Evolutionary conservation across 1,140 invertebrate genomes (phyloP).

Genomic region (Ceratitis capitata): DNA sequence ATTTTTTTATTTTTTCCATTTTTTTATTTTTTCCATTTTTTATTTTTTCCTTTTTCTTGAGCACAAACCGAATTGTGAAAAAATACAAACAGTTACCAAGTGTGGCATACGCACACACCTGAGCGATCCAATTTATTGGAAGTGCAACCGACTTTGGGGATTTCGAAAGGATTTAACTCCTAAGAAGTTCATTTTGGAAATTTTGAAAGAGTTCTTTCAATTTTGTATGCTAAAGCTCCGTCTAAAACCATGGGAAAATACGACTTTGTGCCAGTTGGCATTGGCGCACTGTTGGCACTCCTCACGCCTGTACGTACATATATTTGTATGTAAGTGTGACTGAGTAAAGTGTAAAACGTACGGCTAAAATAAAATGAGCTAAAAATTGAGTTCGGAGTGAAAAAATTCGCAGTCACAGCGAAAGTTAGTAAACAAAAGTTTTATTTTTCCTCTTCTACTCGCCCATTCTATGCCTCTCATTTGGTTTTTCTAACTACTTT

Average conservation of each 20-base stretch:
- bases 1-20: too few relatives aligned
- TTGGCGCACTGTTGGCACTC: background rate
- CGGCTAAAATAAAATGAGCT: background rate
- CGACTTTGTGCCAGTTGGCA: background rate
- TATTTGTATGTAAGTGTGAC: background rate
- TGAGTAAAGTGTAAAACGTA: background rate
- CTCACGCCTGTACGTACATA: background rate
- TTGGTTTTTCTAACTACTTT: background rate
- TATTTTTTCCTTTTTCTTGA: background rate
- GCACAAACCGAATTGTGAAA: background rate
- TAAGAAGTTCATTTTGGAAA: conserved; percentile 14
- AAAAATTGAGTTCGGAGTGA: background rate
- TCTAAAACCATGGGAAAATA: conserved; percentile 1
- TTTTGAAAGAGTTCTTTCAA: background rate
- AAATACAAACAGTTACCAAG: background rate
- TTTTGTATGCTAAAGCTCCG: background rate
- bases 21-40: too few relatives aligned
- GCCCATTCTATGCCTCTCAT: background rate
- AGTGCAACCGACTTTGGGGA: background rate
- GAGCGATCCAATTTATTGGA: background rate
- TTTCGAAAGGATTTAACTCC: background rate
- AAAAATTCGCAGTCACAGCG: background rate
- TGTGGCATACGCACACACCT: background rate
- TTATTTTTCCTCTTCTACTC: background rate
- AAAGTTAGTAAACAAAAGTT: background rate